These are phyloP conservation scores for Bos taurus DNA, from an alignment of 2,113 vertebrate genomes.

Conservation along the genomic window ARS-UCD2.0 NC_037339.1:73951001-73951500, in stretches of 20 bases:
- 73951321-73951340: neutral
- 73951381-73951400: neutral
- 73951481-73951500: neutral
- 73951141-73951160: neutral
- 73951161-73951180: neutral
- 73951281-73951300: neutral
- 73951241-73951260: neutral
- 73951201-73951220: neutral
- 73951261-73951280: neutral
- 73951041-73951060: neutral
- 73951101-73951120: neutral
- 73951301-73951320: neutral
- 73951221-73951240: neutral
- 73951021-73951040: neutral
- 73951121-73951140: slow-evolving; percentile 24
- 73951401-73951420: neutral
- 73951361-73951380: neutral
- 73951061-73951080: neutral
- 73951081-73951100: neutral
- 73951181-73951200: neutral
- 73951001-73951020: neutral
- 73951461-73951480: neutral
- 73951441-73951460: neutral
- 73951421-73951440: neutral
- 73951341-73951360: neutral